Conservation (phyloP, 1,140 invertebrate genomes). For the Aphelenchoides avenae region DNA sequence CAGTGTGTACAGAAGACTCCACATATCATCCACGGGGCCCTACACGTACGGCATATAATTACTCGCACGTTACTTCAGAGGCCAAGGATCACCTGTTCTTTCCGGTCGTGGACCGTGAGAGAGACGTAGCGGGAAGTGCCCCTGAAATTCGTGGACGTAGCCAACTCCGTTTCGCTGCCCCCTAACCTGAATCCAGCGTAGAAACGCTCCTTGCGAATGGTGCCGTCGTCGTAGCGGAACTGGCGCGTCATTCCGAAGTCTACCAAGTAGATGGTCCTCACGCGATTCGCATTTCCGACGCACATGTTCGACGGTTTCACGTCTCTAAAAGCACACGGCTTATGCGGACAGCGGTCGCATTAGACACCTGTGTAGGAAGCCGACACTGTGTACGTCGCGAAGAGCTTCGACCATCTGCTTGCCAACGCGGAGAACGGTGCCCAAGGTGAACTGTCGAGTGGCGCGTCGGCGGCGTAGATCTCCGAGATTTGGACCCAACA, state of each 20-base stretch:
- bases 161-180: too few relatives aligned
- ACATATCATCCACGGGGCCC: too few relatives aligned
- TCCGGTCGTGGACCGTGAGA: slow-evolving; percentile 44
- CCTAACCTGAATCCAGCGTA: slow-evolving; percentile 43
- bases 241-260: slow-evolving; percentile 33
- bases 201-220: slow-evolving; percentile 23
- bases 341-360: background rate
- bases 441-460: slow-evolving; percentile 14
- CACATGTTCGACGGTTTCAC: slow-evolving; percentile 31
- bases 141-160: too few relatives aligned
- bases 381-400: slow-evolving; percentile 23
- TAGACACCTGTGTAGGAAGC: slow-evolving; percentile 28
- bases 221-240: slow-evolving; percentile 7
- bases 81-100: too few relatives aligned
- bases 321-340: slow-evolving; percentile 3
- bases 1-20: too few relatives aligned
- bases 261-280: slow-evolving; percentile 20
- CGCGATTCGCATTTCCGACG: slow-evolving; percentile 10
- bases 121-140: slow-evolving; percentile 45
- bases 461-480: slow-evolving; percentile 19
- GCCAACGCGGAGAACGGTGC: slow-evolving; percentile 26
- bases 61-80: too few relatives aligned
- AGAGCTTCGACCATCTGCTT: slow-evolving; percentile 30
- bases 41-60: too few relatives aligned
- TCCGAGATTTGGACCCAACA: slow-evolving; percentile 32